A percentile compares a stretch with the other conserved stretches of the same genome.
These are phyloP conservation scores for Gymnopithys bicolor DNA, from an alignment of 2,797 vertebrate genomes.

Conservation along the genomic window DNA sequence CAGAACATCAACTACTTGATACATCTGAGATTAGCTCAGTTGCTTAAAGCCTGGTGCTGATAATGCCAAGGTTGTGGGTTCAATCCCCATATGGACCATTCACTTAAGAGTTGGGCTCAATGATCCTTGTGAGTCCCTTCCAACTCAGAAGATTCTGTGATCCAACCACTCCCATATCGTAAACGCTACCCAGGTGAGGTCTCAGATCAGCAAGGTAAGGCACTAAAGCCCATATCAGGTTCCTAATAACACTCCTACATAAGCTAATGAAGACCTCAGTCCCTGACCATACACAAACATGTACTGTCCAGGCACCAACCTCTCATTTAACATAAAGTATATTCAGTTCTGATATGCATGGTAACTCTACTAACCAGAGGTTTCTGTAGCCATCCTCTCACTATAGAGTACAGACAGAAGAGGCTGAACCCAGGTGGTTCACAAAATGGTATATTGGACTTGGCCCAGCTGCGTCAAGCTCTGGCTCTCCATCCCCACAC, in stretches of 20 bases:
- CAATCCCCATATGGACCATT: background rate
- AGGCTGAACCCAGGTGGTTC: background rate
- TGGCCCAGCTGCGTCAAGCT: background rate
- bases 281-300: rapidly evolving
- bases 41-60: background rate
- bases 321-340: background rate
- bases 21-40: background rate
- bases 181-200: background rate
- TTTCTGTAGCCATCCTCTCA: background rate
- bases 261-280: background rate
- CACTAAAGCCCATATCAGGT: background rate
- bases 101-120: background rate
- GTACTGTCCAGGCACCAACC: background rate
- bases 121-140: background rate
- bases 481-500: background rate
- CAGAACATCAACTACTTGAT: background rate
- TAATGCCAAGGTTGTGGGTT: background rate
- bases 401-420: background rate
- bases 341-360: too few species aligned
- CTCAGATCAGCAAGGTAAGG: background rate
- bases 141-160: background rate
- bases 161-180: background rate
- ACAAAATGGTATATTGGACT: background rate
- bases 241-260: background rate
- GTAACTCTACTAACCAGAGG: background rate